These are phyloP conservation scores for Ammospiza caudacuta DNA, from an alignment of 2,113 vertebrate genomes.

Conservation along the genomic window DNA sequence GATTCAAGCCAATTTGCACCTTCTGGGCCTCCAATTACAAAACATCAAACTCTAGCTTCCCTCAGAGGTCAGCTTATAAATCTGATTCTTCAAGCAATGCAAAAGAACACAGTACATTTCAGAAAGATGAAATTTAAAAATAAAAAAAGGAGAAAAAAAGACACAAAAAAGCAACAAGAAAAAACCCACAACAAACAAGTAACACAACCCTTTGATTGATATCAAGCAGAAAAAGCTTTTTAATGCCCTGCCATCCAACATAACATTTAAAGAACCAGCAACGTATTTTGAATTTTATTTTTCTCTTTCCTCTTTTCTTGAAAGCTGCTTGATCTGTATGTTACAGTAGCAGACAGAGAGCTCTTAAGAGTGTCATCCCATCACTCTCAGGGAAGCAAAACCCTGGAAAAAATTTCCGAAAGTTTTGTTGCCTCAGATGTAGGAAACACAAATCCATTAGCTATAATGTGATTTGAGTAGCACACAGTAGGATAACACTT, in stretches of 20 bases:
- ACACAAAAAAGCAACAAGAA: background rate
- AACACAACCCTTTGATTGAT: background rate
- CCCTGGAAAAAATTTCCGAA: background rate
- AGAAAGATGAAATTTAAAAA: background rate
- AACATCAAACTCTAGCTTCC: background rate
- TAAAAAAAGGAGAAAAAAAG: fast-evolving
- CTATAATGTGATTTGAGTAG: background rate
- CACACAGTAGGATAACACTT: background rate
- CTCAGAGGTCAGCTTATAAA: background rate
- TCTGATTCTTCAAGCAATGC: background rate
- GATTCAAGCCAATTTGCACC: background rate
- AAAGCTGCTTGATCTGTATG: background rate
- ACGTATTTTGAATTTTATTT: background rate
- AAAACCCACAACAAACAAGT: background rate
- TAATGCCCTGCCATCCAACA: background rate
- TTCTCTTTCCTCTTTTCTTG: background rate
- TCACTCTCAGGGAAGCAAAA: background rate
- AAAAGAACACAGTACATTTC: background rate
- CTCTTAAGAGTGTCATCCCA: background rate
- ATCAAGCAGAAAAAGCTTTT: background rate
- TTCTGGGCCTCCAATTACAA: background rate
- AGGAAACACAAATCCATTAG: background rate
- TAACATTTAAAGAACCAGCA: background rate
- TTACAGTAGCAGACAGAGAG: background rate
- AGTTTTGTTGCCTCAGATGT: background rate